A percentile compares a stretch with the other conserved stretches of the same genome.
phyloP scores from a whole-genome alignment of 2,113 vertebrate species.

The Spea multiplicata region DNA sequence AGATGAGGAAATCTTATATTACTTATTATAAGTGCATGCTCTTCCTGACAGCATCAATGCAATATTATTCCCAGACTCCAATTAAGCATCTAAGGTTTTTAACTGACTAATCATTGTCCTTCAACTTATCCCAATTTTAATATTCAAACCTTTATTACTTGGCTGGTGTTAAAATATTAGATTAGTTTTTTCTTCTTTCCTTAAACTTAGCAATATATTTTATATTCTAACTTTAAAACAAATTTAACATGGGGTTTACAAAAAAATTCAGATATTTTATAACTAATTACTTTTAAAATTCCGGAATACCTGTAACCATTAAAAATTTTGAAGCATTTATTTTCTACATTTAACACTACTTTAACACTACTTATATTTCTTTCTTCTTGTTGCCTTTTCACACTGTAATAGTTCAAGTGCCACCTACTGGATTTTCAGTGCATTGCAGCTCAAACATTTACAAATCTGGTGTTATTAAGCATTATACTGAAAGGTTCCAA shows the following conservation, averaged over 20 bases:
- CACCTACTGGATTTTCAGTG: conserved; percentile 28
- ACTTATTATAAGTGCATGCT: conserved; percentile 34
- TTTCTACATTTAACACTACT: background rate
- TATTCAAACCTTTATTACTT: conserved; percentile 25
- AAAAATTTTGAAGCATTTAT: background rate
- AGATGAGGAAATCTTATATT: conserved; percentile 40
- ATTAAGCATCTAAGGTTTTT: conserved; percentile 18
- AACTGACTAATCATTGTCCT: conserved; percentile 38
- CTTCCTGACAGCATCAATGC: conserved; percentile 37
- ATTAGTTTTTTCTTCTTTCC: background rate
- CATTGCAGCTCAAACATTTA: background rate
- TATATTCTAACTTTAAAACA: background rate
- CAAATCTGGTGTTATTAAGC: too few relatives aligned
- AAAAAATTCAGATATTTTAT: background rate
- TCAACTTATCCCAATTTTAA: conserved; percentile 7
- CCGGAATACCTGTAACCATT: background rate
- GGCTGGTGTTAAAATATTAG: background rate
- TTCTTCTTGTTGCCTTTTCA: background rate
- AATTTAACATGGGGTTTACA: background rate
- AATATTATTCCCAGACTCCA: conserved; percentile 29
- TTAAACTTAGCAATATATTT: background rate
- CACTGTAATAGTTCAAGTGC: conserved; percentile 20
- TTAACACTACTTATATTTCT: background rate
- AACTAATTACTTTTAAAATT: too few relatives aligned
- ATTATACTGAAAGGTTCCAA: too few relatives aligned